Evolutionary conservation across 2,797 vertebrate species (phyloP).

Genomic region (Argya squamiceps): DNA sequence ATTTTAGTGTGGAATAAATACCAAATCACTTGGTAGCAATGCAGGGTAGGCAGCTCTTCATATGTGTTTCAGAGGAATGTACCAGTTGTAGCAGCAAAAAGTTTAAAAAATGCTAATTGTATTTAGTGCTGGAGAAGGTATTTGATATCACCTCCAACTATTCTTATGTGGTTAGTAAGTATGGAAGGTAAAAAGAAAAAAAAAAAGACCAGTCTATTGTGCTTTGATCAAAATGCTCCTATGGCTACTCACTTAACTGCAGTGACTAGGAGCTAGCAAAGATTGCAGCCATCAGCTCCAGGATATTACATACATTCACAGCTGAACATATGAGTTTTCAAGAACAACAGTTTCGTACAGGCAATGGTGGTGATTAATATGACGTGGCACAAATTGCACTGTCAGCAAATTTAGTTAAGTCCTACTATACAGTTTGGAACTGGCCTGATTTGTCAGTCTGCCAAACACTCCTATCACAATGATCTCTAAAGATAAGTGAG

Average conservation of each 20-base stretch:
- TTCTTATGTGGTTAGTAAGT: not conserved
- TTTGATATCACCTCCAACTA: not conserved
- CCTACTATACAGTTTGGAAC: not conserved
- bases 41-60: not conserved
- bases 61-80: not conserved
- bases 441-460: not conserved
- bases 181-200: not conserved
- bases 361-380: not conserved
- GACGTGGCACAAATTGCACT: not conserved
- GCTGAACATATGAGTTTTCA: not conserved
- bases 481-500: not conserved
- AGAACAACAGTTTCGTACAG: not conserved
- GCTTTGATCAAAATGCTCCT: not conserved
- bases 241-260: rapidly evolving
- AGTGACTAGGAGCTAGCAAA: not conserved
- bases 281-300: not conserved
- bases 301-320: not conserved
- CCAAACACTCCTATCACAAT: not conserved
- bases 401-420: not conserved
- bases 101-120: not conserved
- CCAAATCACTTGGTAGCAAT: not conserved
- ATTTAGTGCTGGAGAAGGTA: not conserved
- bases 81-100: not conserved
- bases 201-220: not conserved
- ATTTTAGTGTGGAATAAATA: not conserved